Evolutionary conservation across 2,113 vertebrate species (phyloP).

Genomic region (Gallinago jamesoni): DNA sequence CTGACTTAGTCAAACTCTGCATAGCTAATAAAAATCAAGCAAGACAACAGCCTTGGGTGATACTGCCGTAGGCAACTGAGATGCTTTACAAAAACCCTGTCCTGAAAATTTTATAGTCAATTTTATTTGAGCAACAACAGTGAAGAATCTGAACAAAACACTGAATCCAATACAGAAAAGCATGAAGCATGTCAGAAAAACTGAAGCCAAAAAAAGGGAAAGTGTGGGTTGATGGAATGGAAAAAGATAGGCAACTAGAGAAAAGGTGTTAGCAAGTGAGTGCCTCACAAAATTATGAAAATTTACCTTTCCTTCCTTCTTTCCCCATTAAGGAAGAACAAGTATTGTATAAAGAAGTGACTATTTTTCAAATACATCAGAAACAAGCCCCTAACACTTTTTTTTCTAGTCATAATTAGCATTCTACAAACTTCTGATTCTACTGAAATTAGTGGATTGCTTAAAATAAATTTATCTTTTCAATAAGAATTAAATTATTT

Average conservation of each 20-base stretch:
- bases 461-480: background rate
- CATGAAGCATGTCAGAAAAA: background rate
- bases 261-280: background rate
- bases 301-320: background rate
- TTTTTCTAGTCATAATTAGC: background rate
- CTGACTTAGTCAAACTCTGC: background rate
- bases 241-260: background rate
- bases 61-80: background rate
- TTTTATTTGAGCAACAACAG: background rate
- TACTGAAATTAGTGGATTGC: background rate
- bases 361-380: background rate
- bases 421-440: background rate
- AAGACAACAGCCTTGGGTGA: background rate
- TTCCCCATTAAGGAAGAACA: background rate
- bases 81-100: background rate
- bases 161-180: background rate
- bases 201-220: background rate
- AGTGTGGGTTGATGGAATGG: background rate
- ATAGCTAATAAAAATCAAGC: background rate
- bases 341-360: background rate
- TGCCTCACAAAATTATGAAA: background rate
- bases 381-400: background rate
- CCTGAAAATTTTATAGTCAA: background rate
- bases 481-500: background rate
- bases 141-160: background rate